Base-by-base conservation (phyloP, 2,797 vertebrate genomes). In the Pygocentrus nattereri region DNA sequence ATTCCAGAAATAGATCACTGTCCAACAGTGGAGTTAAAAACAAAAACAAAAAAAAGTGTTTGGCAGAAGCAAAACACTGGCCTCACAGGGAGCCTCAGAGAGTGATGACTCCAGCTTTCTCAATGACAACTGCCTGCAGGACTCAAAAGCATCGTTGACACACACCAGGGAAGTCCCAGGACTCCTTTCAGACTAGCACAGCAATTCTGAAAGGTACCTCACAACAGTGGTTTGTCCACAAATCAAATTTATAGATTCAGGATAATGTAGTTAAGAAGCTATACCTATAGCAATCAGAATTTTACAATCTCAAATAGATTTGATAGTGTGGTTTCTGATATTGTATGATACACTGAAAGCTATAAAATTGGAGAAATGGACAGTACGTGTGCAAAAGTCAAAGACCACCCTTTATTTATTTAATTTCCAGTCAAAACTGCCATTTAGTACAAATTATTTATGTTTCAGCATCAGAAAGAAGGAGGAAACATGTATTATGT, bases 21-120 rank as follows among this genome's bases (percentile, higher is more conserved):
- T 69, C 67, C n/a, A 52, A 71, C 61, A 80, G 31, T 6, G 54
- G 34, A 21, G 65, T 81, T 49, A 13, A 79, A 82, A 78, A 86
- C 78, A 87, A 86, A 79, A 76, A 76, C 27, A 77, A 73, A 76
- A 27, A n/a, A 21, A 56, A 56, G 54, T 56, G 54, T 56, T 21
- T 18, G 47, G 47, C 18, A 71, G 44, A 5, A 50, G 23, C 23
- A 1, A 50, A 50, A 71, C 23, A 8, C 68, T 30, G 25, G 47
- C 47, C 25, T 52, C 47, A 52, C 15, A 10, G 15, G 15, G 18
- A 5, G 68, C 25, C 7, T 0, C 18, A 15, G 23, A 30, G 13
- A 25, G 13, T 30, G 44, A 52, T 27, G 47, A 30, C 69, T 25
- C n/a, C 74, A 31, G 64, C 6, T 38, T 34, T 18, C 62, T 54